Evolutionary conservation across 1,140 invertebrate species (phyloP).

Genomic region (Steinernema khuongi): DNA sequence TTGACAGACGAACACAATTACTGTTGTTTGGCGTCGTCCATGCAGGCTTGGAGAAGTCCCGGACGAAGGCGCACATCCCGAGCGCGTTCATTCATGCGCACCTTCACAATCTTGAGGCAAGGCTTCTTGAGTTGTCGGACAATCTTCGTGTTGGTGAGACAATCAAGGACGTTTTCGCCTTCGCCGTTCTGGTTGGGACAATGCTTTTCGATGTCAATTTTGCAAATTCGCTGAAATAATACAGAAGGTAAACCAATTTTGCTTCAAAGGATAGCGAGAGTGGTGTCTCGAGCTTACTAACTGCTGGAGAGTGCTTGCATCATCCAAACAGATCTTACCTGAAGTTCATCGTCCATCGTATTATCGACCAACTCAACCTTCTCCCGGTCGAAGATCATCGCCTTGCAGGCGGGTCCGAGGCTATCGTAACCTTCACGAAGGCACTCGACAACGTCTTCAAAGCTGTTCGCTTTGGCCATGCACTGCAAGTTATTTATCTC

Average conservation of each 20-base stretch:
- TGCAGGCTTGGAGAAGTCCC: slow-evolving; percentile 46
- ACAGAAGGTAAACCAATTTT: neutral
- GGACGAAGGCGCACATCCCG: slow-evolving; percentile 53
- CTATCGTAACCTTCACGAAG: slow-evolving; percentile 50
- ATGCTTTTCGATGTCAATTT: slow-evolving; percentile 54
- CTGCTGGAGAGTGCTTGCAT: neutral
- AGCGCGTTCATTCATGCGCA: slow-evolving; percentile 71
- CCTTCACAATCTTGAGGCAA: slow-evolving; percentile 74
- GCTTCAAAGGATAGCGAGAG: too few relatives aligned
- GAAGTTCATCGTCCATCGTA: slow-evolving; percentile 54
- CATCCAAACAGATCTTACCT: slow-evolving; percentile 33
- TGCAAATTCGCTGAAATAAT: slow-evolving; percentile 20
- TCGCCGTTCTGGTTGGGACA: slow-evolving; percentile 53
- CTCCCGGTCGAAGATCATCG: slow-evolving; percentile 53
- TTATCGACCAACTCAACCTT: slow-evolving; percentile 57
- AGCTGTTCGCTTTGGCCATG: slow-evolving; percentile 66
- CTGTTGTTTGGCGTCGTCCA: slow-evolving; percentile 51
- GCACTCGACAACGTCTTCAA: slow-evolving; percentile 73
- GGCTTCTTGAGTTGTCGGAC: slow-evolving; percentile 73
- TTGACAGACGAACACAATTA: slow-evolving; percentile 25
- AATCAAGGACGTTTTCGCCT: slow-evolving; percentile 59
- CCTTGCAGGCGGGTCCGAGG: slow-evolving; percentile 49
- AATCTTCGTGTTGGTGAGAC: slow-evolving; percentile 71
- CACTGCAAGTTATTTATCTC: slow-evolving; percentile 69
- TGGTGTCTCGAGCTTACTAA: neutral